Percentiles rank a stretch among this genome's conserved stretches.
These are phyloP conservation scores for Pogonus chalceus DNA, from an alignment of 1,140 invertebrate genomes.

Conservation along the genomic window DNA sequence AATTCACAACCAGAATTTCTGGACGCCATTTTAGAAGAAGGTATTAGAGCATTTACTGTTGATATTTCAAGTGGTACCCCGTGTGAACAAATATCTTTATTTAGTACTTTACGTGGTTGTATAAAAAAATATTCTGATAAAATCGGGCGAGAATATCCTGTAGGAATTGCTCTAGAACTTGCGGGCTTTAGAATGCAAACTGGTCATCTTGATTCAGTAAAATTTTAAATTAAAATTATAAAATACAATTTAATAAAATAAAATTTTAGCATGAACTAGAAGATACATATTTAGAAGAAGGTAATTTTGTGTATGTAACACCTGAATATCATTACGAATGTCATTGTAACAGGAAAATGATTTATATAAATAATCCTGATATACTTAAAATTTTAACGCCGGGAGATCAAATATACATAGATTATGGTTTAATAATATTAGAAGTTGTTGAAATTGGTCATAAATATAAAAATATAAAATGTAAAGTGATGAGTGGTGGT, in stretches of 20 bases:
- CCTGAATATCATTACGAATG: not conserved
- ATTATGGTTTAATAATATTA: constrained; percentile 16
- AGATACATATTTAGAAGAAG: not conserved
- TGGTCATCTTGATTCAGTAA: constrained; percentile 12
- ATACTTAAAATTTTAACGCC: constrained; percentile 12
- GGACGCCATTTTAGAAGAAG: constrained; percentile 9
- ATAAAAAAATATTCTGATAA: constrained; percentile 9
- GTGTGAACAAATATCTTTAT: constrained; percentile 7
- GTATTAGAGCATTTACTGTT: constrained; percentile 11
- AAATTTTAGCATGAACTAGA: not conserved
- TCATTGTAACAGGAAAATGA: not conserved
- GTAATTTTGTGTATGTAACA: not conserved
- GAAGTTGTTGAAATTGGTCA: constrained; percentile 17
- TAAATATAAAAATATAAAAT: constrained; percentile 7
- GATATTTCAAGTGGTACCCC: constrained; percentile 1
- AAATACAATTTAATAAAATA: constrained; percentile 3
- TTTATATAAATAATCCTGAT: constrained; percentile 10
- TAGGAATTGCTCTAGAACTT: constrained; percentile 18
- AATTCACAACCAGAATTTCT: not conserved
- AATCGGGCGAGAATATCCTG: constrained; percentile 10
- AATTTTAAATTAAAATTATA: not conserved
- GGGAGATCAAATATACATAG: constrained; percentile 18
- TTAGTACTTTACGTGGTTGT: constrained; percentile 13
- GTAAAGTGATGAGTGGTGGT: constrained; percentile 18
- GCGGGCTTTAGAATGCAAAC: constrained; percentile 21